A percentile compares a stretch with the other conserved stretches of the same genome.
phyloP scores from a whole-genome alignment of 2,113 vertebrate species.

The Zapornia atra region DNA sequence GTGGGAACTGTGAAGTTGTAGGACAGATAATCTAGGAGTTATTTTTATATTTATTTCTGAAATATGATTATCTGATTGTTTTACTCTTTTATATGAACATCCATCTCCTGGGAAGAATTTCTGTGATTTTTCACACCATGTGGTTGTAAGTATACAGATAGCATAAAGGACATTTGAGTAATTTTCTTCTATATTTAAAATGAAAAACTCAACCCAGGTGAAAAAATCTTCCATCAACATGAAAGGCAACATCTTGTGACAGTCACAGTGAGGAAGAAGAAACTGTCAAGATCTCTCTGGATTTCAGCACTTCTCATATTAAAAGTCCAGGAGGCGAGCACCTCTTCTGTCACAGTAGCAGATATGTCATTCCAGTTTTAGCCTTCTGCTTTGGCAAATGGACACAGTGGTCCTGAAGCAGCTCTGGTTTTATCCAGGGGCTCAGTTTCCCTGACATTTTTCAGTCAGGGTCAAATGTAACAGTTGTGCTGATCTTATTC shows the following conservation, averaged over 20 bases:
- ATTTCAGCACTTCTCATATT: not conserved
- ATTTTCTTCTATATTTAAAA: not conserved
- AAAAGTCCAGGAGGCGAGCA: not conserved
- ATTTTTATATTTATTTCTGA: not conserved
- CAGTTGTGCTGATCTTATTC: not conserved
- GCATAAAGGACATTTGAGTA: not conserved
- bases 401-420: fast-evolving
- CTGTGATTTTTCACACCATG: not conserved
- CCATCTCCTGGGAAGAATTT: not conserved
- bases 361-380: not conserved
- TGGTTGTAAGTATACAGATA: not conserved
- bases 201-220: not conserved
- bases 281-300: not conserved
- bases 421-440: not conserved
- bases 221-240: not conserved
- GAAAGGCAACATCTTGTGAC: not conserved
- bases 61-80: not conserved
- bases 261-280: not conserved
- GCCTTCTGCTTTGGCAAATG: not conserved
- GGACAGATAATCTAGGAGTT: not conserved
- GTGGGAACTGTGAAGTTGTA: not conserved
- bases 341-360: not conserved
- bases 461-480: not conserved
- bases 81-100: not conserved
- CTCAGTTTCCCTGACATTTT: not conserved